phyloP scores from a whole-genome alignment of 2,113 vertebrate species.

The Microcebus griseorufus region DNA sequence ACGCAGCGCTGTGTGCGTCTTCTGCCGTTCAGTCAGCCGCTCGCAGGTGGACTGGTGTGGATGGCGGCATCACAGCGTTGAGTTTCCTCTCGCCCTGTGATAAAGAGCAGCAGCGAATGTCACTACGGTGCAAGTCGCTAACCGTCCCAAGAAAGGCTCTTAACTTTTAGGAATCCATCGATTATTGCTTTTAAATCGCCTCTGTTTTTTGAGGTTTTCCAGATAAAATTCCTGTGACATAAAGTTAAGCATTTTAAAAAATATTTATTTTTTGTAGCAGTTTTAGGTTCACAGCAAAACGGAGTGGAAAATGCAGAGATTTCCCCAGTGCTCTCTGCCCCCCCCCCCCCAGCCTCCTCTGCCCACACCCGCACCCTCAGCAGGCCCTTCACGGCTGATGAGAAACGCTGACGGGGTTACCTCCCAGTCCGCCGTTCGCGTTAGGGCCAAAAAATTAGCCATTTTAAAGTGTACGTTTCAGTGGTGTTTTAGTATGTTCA shows the following conservation, averaged over 20 bases:
- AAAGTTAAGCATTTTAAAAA: background rate
- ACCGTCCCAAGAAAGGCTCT: background rate
- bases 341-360: no score
- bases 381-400: rapidly evolving
- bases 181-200: background rate
- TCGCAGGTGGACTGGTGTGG: background rate
- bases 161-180: background rate
- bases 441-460: background rate
- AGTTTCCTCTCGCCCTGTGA: no score
- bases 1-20: background rate
- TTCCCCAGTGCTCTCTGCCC: background rate
- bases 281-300: background rate
- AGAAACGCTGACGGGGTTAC: background rate
- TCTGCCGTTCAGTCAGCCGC: background rate
- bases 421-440: rapidly evolving
- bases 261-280: background rate
- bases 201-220: background rate
- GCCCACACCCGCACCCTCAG: rapidly evolving
- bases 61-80: no score
- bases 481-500: background rate
- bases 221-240: background rate
- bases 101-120: background rate
- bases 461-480: background rate
- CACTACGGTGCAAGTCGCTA: background rate
- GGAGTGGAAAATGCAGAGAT: background rate